Base-by-base conservation (phyloP, 1,140 invertebrate species). In the Atta texana region DNA sequence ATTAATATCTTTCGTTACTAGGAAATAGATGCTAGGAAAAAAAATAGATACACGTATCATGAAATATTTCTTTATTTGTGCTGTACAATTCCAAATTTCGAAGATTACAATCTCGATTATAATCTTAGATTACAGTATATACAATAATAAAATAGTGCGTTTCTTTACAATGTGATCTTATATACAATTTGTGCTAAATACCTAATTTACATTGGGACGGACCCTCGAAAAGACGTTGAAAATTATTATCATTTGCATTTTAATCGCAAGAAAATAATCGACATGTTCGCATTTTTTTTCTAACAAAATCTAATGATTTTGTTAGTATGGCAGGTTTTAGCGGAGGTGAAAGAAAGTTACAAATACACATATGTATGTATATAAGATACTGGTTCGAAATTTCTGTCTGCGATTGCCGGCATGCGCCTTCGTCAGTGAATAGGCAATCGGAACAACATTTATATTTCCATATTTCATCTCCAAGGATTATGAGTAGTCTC, bases 121-220 rank as follows among this genome's bases (percentile, higher is more conserved):
- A 72, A 72, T 82, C 3, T 59, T 34, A 39, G 21, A 66, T 74
- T 82, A 49, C n/a, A 72, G 12, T 90, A 90, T 90, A 57, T 90
- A 90, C 86, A 90, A 63, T 76, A 81, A 87, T 85, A 90, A 87
- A 89, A 89, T 89, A 89, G 28, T 81, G 66, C 44, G 39, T 66
- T 12, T 88, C 64, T 90, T 81, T 90, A 90, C 89, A 90, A 85
- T 55, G 24, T 51, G 69, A 74, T 64, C 7, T 55, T 89, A 88
- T 90, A 49, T 85, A 89, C 88, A 88, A 51, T 71, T 80, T 8
- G 76, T 53, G 53, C 55, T 80, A 80, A 57, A 80, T 69, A 80
- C 0, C 64, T 49, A 57, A 89, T 84, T 87, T 81, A 89, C 49
- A 80, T 39, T 16, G 28, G 16, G 24, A 86, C 28, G 34, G 39